These are phyloP conservation scores for Redunca redunca DNA, from an alignment of 2,113 vertebrate species.

Conservation along the genomic window DNA sequence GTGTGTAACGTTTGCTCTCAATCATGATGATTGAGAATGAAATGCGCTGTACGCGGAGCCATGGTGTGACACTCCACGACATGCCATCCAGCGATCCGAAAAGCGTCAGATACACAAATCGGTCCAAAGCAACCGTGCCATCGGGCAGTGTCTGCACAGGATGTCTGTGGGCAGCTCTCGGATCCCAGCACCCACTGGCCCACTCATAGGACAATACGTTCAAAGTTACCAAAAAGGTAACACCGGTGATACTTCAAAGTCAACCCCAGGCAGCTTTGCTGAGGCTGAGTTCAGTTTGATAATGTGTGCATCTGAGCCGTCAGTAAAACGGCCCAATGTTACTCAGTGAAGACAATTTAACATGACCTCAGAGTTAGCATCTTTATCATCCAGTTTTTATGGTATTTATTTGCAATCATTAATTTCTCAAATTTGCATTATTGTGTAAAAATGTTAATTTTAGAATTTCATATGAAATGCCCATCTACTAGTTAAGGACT, in stretches of 20 bases:
- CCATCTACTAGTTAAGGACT: background rate
- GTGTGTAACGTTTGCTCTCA: slow-evolving; percentile 49
- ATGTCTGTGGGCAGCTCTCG: background rate
- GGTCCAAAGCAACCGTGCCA: background rate
- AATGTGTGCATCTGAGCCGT: background rate
- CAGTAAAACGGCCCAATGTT: background rate
- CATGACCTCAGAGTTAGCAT: background rate
- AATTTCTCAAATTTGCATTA: background rate
- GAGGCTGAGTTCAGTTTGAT: background rate
- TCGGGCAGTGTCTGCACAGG: background rate
- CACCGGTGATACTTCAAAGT: background rate
- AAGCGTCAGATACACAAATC: slow-evolving; percentile 14
- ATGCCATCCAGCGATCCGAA: background rate
- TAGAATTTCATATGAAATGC: background rate
- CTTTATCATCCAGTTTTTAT: background rate
- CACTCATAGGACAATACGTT: background rate
- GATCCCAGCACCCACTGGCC: background rate
- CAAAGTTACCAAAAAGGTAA: background rate
- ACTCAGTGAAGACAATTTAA: background rate
- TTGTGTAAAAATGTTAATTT: background rate
- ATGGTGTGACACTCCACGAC: background rate
- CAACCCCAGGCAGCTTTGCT: background rate
- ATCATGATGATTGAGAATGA: slow-evolving; percentile 49
- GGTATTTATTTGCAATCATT: background rate
- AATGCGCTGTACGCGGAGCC: background rate